Percentiles rank a stretch among this genome's conserved stretches.
Conservation (phyloP, 1,140 invertebrate genomes). For the Lycorma delicatula region DNA sequence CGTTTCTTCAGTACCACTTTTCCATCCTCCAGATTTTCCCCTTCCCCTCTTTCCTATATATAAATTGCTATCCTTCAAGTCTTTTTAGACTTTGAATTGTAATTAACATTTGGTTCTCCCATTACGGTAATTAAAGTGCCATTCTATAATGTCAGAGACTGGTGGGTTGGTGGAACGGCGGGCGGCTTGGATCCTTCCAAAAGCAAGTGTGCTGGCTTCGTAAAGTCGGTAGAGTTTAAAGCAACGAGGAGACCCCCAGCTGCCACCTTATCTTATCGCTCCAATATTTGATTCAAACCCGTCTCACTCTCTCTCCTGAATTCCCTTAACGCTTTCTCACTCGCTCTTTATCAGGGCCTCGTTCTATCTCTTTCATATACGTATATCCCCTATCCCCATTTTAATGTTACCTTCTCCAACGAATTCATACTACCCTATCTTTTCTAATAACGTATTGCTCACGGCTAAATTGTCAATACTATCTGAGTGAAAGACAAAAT, state of each 20-base stretch:
- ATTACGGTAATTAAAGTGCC: constrained; percentile 64
- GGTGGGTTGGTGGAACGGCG: too few relatives aligned
- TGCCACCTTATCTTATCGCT: constrained; percentile 40
- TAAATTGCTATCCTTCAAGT: constrained; percentile 30
- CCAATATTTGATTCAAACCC: not conserved
- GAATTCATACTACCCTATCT: too few relatives aligned
- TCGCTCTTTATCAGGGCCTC: not conserved
- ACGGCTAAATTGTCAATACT: too few relatives aligned
- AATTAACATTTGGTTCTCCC: constrained; percentile 62
- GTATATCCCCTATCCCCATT: too few relatives aligned
- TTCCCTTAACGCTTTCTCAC: not conserved
- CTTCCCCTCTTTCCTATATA: constrained; percentile 28
- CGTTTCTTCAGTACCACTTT: not conserved
- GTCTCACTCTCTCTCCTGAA: not conserved
- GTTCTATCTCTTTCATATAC: not conserved
- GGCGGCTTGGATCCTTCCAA: too few relatives aligned
- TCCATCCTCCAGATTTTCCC: constrained; percentile 21
- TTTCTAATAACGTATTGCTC: too few relatives aligned
- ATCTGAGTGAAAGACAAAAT: too few relatives aligned
- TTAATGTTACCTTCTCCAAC: too few relatives aligned
- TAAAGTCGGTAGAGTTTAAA: too few relatives aligned
- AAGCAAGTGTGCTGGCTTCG: too few relatives aligned
- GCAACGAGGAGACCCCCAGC: too few relatives aligned
- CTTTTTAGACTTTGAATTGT: constrained; percentile 58
- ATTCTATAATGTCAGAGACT: constrained; percentile 47